Conservation (phyloP, 2,888 invertebrate genomes). For the Apeira syringaria region DNA sequence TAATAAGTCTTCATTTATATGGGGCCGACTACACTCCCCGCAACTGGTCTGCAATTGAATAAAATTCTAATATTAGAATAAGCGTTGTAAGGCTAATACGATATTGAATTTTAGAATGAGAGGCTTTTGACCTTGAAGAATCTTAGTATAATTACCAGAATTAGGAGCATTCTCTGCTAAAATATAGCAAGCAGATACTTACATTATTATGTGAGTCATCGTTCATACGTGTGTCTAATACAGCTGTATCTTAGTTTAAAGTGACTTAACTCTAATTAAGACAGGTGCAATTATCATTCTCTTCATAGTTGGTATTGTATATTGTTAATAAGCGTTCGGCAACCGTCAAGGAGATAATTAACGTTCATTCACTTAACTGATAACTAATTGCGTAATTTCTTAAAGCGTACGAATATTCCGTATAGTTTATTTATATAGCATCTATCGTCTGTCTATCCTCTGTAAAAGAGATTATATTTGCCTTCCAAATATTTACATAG, state of each 20-base stretch:
- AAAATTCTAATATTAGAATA: too few species aligned
- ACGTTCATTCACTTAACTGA: neutral
- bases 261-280: constrained; percentile 11
- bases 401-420: too few species aligned
- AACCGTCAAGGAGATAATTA: neutral
- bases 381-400: constrained; percentile 3
- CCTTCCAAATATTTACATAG: neutral
- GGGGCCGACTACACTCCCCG: too few species aligned
- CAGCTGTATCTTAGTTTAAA: neutral
- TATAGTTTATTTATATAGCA: too few species aligned
- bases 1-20: too few species aligned
- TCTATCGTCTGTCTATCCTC: neutral
- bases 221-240: neutral
- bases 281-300: constrained; percentile 9
- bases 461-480: neutral
- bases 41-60: too few species aligned
- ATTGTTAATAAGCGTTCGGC: constrained; percentile 2
- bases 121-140: too few species aligned
- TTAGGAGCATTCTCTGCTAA: too few species aligned
- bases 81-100: too few species aligned
- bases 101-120: too few species aligned
- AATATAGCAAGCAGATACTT: constrained; percentile 4
- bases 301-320: constrained; percentile 9
- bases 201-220: constrained; percentile 11
- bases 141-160: too few species aligned